These are phyloP conservation scores for Phytoseiulus persimilis DNA, from an alignment of 2,888 invertebrate genomes.

Conservation along the genomic window DNA sequence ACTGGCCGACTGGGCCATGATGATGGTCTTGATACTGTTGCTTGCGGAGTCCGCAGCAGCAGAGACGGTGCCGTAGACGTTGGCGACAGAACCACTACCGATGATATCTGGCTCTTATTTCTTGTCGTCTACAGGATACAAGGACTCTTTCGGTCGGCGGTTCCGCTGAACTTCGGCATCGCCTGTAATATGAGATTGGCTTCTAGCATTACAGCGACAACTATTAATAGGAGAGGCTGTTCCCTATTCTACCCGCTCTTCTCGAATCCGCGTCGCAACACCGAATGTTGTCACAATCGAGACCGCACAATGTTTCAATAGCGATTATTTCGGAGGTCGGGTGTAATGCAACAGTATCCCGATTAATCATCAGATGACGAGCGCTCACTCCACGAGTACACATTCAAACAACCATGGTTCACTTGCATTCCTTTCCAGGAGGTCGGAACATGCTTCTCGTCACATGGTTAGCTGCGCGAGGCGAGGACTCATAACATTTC, in stretches of 20 bases:
- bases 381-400: no score
- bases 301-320: no score
- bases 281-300: no score
- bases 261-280: background rate
- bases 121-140: background rate
- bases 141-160: background rate
- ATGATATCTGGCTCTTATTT: background rate
- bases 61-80: background rate
- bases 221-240: background rate
- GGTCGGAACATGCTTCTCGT: no score
- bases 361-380: no score
- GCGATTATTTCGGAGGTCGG: no score
- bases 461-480: no score
- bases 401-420: no score
- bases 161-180: conserved; percentile 5
- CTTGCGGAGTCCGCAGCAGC: background rate
- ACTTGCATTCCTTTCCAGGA: no score
- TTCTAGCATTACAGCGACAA: background rate
- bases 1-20: conserved; percentile 22
- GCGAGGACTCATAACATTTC: background rate
- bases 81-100: background rate
- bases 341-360: no score
- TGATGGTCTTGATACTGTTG: background rate
- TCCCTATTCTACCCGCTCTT: background rate
- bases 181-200: background rate